These are phyloP conservation scores for Hetaerina americana DNA, from an alignment of 1,140 invertebrate genomes.

Conservation along the genomic window DNA sequence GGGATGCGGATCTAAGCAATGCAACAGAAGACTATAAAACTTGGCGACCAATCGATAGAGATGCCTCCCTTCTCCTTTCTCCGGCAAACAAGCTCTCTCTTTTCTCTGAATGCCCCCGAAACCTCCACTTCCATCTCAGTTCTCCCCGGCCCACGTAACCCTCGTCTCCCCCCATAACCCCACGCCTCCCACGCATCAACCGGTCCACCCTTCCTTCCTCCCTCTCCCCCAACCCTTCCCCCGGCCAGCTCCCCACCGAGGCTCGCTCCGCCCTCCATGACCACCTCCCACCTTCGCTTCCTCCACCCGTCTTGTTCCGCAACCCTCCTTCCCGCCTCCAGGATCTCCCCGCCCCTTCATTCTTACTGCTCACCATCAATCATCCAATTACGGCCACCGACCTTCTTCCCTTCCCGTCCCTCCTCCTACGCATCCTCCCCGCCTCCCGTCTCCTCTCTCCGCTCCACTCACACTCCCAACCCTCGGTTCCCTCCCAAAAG, in stretches of 20 bases:
- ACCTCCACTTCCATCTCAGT: not conserved
- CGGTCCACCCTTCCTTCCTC: not conserved
- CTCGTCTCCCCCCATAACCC: not conserved
- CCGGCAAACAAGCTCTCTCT: too few species aligned
- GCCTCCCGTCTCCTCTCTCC: not conserved
- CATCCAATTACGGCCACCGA: not conserved
- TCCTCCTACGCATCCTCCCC: not conserved
- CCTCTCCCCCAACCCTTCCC: not conserved
- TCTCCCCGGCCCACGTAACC: not conserved
- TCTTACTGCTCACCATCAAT: not conserved
- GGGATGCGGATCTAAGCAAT: too few species aligned
- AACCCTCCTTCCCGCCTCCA: not conserved
- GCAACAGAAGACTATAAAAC: too few species aligned
- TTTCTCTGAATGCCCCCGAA: too few species aligned
- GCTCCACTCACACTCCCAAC: too few species aligned
- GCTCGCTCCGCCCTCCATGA: not conserved
- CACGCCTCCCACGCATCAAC: not conserved
- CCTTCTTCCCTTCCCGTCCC: not conserved
- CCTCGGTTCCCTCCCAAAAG: too few species aligned
- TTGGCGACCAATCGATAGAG: too few species aligned
- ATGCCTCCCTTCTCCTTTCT: too few species aligned
- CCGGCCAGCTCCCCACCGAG: not conserved
- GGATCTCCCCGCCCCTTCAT: not conserved
- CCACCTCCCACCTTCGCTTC: not conserved
- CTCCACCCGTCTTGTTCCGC: not conserved